Conservation (phyloP, 2,113 vertebrate species). For the Crotalus helleri region DNA sequence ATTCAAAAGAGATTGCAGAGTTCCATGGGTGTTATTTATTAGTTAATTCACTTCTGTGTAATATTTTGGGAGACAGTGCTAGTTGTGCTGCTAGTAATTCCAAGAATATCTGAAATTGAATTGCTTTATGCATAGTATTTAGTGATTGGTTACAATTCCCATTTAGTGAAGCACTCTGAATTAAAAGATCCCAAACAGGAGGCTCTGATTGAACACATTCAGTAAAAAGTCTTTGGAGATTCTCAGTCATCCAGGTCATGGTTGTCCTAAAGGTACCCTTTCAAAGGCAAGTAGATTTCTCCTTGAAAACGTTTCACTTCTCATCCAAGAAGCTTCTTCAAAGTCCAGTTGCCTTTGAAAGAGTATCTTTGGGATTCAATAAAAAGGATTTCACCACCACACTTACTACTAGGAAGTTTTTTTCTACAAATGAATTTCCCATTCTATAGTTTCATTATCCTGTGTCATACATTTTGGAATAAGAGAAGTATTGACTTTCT, state of each 20-base stretch:
- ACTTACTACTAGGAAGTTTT: background rate
- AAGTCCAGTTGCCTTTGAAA: no score
- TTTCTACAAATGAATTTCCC: no score
- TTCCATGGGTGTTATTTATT: background rate
- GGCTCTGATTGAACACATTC: background rate
- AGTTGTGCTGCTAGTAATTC: background rate
- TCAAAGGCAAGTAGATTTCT: no score
- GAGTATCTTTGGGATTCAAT: background rate
- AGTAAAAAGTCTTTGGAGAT: background rate
- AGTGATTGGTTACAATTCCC: background rate
- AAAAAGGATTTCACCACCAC: background rate
- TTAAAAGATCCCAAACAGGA: background rate
- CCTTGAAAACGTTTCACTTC: no score
- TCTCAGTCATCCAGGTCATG: no score
- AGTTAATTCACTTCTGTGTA: background rate
- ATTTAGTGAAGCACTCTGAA: background rate
- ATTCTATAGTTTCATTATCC: background rate
- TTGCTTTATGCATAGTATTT: background rate
- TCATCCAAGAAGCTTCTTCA: no score
- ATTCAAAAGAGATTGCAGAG: background rate
- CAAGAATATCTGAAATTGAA: background rate
- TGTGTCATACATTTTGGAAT: background rate
- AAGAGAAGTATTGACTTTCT: background rate
- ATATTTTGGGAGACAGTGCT: background rate
- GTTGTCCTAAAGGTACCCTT: no score